Evolutionary conservation across 2,113 vertebrate genomes (phyloP).

Genomic region (Gorsachius goisagi): DNA sequence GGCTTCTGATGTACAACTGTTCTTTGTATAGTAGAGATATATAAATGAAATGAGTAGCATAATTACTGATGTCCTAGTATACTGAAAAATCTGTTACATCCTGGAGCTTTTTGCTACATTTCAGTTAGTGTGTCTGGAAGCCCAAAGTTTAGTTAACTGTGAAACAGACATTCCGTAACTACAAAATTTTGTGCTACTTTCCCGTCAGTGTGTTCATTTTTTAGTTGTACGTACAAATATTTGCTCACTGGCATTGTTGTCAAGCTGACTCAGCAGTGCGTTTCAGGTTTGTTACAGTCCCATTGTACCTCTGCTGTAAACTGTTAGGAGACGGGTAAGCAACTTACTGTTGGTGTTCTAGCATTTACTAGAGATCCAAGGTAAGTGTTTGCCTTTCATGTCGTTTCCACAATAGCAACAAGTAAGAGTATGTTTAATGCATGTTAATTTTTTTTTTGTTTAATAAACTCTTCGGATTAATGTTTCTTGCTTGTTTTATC

Average conservation of each 20-base stretch:
- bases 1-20: neutral
- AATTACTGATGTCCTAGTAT: neutral
- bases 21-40: neutral
- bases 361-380: neutral
- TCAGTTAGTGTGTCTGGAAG: neutral
- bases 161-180: neutral
- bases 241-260: neutral
- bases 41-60: neutral
- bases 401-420: neutral
- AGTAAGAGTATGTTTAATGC: neutral
- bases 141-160: neutral
- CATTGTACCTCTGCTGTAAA: neutral
- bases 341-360: neutral
- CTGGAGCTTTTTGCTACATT: neutral
- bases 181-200: neutral
- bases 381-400: neutral
- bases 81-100: neutral
- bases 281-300: neutral
- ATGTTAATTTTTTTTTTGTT: neutral
- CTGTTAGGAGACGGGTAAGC: neutral
- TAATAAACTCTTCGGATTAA: neutral
- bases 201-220: neutral
- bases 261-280: neutral
- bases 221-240: neutral
- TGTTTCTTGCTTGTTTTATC: neutral